Base-by-base conservation (phyloP, 2,113 vertebrate species). In the Bos taurus region DNA sequence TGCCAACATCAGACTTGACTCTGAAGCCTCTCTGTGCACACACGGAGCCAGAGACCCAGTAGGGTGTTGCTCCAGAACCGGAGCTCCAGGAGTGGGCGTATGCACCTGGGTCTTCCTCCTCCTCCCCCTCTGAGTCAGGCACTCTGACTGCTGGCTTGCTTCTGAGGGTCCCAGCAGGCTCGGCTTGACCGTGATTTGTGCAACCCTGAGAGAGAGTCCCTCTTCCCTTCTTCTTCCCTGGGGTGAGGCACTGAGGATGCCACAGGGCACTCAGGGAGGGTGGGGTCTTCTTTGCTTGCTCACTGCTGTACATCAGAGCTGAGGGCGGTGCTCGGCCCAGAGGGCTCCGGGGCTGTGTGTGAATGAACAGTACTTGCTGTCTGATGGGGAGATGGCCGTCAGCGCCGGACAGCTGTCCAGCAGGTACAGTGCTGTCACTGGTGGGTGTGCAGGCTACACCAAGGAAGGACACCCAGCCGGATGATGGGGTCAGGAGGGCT, bases 51-150 rank as follows among this genome's bases (percentile, higher is more conserved):
- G 84, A 21, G 80, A 9, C 12, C 59, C 71, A 28, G 86, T 0
- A 0, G 33, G 28, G 12, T 46, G 36, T 30, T 21, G 48, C 23
- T 5, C 0, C 23, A 54, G 36, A 57, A 52, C 21, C 3, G 1
- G 12, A 46, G 48, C 5, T 46, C 62, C 43, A 30, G 48, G 48
- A 43, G 12, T 36, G 54, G 10, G 15, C 7, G 12, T 0, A 1
- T 12, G 11, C 50, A 50, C 77, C n/a, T 28, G 8, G 2, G 15
- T 48, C 33, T 90, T 28, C 50, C 43, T 25, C 8, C 17, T 10
- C 2, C 60, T 13, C 2, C 52, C 74, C 23, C 82, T 93, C 71
- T 28, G 88, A 52, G 23, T 92, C 64, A 67, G 78, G 88, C 7
- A 15, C 16, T 67, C n/a, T 82, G 80, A 40, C 84, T 23, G 64